These are phyloP conservation scores for Capitulum mitella DNA, from an alignment of 2,888 invertebrate genomes.

Conservation along the genomic window DNA sequence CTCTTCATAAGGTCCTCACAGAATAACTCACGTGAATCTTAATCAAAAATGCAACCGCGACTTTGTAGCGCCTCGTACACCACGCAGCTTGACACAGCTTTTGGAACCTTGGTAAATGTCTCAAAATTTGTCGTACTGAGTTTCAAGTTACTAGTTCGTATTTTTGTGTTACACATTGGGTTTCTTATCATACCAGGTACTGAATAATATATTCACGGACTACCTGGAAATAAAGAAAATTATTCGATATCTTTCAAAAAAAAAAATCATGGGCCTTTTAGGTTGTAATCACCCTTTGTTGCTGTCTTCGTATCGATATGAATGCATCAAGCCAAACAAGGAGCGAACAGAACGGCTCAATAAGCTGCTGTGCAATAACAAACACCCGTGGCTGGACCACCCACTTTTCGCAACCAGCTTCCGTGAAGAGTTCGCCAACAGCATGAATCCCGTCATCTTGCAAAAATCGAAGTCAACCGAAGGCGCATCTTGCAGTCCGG, in stretches of 20 bases:
- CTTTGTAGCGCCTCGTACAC: too few relatives aligned
- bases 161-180: too few relatives aligned
- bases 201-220: too few relatives aligned
- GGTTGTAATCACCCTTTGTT: background rate
- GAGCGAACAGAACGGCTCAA: background rate
- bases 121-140: too few relatives aligned
- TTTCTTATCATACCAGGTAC: too few relatives aligned
- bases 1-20: too few relatives aligned
- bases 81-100: too few relatives aligned
- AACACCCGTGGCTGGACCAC: slow-evolving; percentile 6
- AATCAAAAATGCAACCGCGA: too few relatives aligned
- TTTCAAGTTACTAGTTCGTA: too few relatives aligned
- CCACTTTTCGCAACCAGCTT: background rate
- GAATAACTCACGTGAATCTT: too few relatives aligned
- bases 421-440: background rate
- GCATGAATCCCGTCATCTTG: background rate
- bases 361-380: background rate
- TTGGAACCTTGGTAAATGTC: too few relatives aligned
- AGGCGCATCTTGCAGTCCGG: background rate
- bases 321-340: background rate
- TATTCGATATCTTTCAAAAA: background rate
- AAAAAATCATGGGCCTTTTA: background rate
- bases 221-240: too few relatives aligned
- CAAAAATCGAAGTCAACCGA: background rate
- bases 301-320: background rate